A percentile compares a stretch with the other conserved stretches of the same genome.
Conservation (phyloP, 2,797 vertebrate genomes). For the Hydrocynus forskahlii region DNA sequence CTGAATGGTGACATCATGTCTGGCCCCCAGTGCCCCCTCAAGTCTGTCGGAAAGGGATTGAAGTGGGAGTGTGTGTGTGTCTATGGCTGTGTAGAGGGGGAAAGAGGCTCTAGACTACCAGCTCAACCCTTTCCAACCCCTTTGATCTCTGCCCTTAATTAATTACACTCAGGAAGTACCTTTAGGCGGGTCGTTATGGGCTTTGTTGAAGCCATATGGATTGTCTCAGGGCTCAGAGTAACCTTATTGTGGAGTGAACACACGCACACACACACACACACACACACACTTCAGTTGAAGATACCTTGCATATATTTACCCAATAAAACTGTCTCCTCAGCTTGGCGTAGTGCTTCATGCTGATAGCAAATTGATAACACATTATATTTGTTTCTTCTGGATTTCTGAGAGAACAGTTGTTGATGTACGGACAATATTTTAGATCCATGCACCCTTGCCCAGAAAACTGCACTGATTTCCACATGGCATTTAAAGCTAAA, state of each 20-base stretch:
- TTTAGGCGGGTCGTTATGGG: conserved; percentile 21
- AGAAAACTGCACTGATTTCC: too few relatives aligned
- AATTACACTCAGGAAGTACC: conserved; percentile 38
- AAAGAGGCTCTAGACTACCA: conserved; percentile 14
- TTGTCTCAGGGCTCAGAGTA: conserved; percentile 2
- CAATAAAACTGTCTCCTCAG: background rate
- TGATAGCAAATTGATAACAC: background rate
- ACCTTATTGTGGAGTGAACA: background rate
- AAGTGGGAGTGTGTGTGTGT: conserved; percentile 62
- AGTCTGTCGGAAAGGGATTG: background rate
- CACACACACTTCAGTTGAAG: background rate
- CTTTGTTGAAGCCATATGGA: conserved; percentile 35
- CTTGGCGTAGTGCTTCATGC: background rate
- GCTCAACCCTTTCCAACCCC: conserved; percentile 27
- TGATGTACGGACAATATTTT: too few relatives aligned
- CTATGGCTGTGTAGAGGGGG: background rate
- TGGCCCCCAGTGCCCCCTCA: conserved; percentile 25
- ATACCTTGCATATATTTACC: background rate
- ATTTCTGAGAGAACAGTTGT: too few relatives aligned
- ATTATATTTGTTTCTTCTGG: background rate
- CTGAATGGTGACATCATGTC: conserved; percentile 31
- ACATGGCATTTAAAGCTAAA: too few relatives aligned
- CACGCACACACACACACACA: conserved; percentile 8
- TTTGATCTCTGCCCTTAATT: conserved; percentile 28
- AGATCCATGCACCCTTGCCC: too few relatives aligned